Evolutionary conservation across 2,888 invertebrate species (phyloP), one percentile per base, ranked within the genome.

Genomic region (Callosobruchus maculatus): DNA sequence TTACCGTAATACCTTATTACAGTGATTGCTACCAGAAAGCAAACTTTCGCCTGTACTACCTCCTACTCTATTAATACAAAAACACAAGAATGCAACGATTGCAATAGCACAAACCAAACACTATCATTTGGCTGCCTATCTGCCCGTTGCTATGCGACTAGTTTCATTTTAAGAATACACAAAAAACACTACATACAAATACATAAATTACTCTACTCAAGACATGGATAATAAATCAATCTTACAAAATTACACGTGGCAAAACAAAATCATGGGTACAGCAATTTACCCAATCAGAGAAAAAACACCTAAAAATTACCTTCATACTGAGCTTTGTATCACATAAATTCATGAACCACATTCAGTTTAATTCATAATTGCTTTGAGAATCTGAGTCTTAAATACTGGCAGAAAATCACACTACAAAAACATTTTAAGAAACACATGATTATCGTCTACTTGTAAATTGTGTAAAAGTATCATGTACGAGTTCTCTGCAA

Each of bases 101-200:
- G 81, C 81, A 83, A 82, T 83, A 82, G 80, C 82, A 79, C 80
- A 77, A 79, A 82, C 79, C 78, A 78, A 79, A 78, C 78, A 80
- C 78, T 77, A 78, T 49, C 18, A 49, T 49, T 66, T 73, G 70
- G 72, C 72, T 75, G 70, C 69, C 72, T 70, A 72, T 70, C 9
- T 68, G 75, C 80, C 81, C 82, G 82, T 83, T 83, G 83, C 83
- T 76, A 81, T 82, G 82, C 82, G 86, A 85, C 86, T 86, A 86
- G 85, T 83, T 78, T 83, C 80, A 82, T 80, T 83, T 79, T 80
- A 82, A 80, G 78, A 80, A 81, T 84, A 86, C 86, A 86, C 85
- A 79, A 85, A 85, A 71, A 85, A 85, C 85, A 85, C 86, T 87
- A 86, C 85, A 86, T 81, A 83, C 81, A 83, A 83, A 83, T 82